Conservation (phyloP, 2,797 vertebrate species). For the Scomberomorus guttatus region DNA sequence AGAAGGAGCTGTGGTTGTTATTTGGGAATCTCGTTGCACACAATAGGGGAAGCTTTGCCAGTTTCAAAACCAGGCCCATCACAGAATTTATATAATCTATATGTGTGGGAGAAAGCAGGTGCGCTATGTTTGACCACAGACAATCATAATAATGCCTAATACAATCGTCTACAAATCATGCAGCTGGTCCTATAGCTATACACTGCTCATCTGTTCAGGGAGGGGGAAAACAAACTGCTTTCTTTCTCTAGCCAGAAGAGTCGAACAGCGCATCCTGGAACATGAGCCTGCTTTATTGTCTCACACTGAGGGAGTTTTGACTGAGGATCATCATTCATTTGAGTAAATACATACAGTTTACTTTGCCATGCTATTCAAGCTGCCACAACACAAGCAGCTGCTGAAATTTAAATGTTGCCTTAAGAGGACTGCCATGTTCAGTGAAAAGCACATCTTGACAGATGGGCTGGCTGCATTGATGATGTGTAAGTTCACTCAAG, state of each 20-base stretch:
- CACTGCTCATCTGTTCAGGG: constrained; percentile 26
- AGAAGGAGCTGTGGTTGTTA: constrained; percentile 15
- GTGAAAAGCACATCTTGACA: constrained; percentile 61
- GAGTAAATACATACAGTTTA: constrained; percentile 60
- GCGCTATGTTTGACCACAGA: constrained; percentile 47
- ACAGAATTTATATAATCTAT: constrained; percentile 23
- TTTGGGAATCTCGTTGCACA: constrained; percentile 16
- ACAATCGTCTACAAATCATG: constrained; percentile 38
- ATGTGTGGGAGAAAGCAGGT: constrained; percentile 40
- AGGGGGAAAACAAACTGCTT: background rate
- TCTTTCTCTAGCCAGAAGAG: constrained; percentile 31
- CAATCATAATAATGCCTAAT: constrained; percentile 44
- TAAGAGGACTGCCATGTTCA: constrained; percentile 73
- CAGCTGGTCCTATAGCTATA: constrained; percentile 38
- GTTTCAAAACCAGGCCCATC: constrained; percentile 19
- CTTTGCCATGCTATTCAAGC: constrained; percentile 49
- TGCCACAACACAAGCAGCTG: constrained; percentile 58
- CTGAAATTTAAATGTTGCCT: constrained; percentile 73
- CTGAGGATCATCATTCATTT: constrained; percentile 58
- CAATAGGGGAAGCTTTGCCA: background rate
- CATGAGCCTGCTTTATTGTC: constrained; percentile 56
- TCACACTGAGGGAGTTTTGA: constrained; percentile 48
- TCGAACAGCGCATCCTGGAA: constrained; percentile 42
- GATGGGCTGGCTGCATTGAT: constrained; percentile 58
- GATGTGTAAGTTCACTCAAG: constrained; percentile 66